Conservation (phyloP, 2,113 vertebrate species). For the Leptocoma aspasia region DNA sequence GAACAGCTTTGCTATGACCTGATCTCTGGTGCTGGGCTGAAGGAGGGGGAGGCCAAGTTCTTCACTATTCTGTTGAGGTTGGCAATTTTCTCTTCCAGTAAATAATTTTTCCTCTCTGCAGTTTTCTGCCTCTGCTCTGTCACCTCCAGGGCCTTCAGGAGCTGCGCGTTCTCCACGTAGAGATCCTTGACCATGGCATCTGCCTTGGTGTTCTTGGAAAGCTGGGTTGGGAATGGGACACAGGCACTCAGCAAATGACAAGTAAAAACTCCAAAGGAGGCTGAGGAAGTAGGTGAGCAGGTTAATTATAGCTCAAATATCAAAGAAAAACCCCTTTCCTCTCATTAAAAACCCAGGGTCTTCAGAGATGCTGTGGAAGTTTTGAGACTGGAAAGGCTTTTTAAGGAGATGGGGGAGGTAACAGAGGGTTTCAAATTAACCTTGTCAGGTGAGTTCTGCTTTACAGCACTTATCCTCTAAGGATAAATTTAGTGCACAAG, state of each 20-base stretch:
- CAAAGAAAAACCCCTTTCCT: neutral
- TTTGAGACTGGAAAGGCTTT: neutral
- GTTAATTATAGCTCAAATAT: no score
- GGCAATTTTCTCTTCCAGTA: conserved; percentile 92
- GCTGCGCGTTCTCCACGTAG: conserved; percentile 89
- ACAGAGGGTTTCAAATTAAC: rapidly evolving
- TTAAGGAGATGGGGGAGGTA: neutral
- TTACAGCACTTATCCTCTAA: neutral
- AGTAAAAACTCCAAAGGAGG: neutral
- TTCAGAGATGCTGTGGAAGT: neutral
- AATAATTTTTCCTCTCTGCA: conserved; percentile 89
- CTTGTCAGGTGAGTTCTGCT: neutral
- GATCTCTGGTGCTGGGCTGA: conserved; percentile 64
- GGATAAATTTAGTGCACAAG: neutral
- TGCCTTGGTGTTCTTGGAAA: conserved; percentile 84
- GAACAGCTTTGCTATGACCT: conserved; percentile 65
- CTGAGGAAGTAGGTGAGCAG: rapidly evolving
- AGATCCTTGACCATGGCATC: conserved; percentile 87
- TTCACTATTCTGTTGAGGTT: conserved; percentile 89
- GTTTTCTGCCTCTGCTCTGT: conserved; percentile 86
- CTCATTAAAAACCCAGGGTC: neutral
- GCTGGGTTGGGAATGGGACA: conserved; percentile 38
- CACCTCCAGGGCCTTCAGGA: conserved; percentile 87
- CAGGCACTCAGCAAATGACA: neutral
- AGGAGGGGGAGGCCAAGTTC: conserved; percentile 78